Conservation (phyloP, 2,113 vertebrate species). For the Tragelaphus imberbis region DNA sequence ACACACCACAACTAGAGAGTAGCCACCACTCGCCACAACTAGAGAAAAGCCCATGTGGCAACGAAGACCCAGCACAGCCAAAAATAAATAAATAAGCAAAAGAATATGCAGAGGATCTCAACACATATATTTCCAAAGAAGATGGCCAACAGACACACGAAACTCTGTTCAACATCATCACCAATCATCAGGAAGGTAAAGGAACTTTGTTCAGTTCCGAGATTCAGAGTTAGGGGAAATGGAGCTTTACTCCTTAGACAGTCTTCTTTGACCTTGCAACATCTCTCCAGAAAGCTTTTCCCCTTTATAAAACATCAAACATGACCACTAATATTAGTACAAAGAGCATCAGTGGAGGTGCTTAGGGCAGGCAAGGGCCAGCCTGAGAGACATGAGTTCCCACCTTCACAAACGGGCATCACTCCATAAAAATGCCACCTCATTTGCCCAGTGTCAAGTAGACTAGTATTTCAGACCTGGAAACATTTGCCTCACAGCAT, state of each 20-base stretch:
- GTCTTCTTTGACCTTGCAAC: not conserved
- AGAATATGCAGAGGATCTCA: not conserved
- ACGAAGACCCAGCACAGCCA: not conserved
- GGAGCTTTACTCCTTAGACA: accelerated
- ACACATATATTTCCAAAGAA: not conserved
- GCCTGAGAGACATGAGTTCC: not conserved
- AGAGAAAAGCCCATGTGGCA: not conserved
- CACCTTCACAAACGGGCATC: not conserved
- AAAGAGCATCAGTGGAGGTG: accelerated
- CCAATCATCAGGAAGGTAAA: not conserved
- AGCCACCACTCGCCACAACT: not conserved
- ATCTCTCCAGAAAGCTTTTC: not conserved
- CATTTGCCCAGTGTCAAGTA: not conserved
- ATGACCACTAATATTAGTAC: not conserved
- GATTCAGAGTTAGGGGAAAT: not conserved
- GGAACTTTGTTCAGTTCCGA: not conserved
- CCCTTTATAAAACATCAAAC: accelerated
- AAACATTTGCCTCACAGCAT: conserved; percentile 19
- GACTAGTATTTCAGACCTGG: not conserved
- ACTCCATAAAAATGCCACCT: not conserved
- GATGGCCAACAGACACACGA: not conserved
- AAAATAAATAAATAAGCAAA: not conserved
- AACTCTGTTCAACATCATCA: not conserved
- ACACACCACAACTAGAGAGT: not conserved
- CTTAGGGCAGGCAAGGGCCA: too few species aligned